Evolutionary conservation across 2,888 invertebrate species (phyloP), one percentile per base, ranked within the genome.

Genomic region (Synergus itoensis): DNA sequence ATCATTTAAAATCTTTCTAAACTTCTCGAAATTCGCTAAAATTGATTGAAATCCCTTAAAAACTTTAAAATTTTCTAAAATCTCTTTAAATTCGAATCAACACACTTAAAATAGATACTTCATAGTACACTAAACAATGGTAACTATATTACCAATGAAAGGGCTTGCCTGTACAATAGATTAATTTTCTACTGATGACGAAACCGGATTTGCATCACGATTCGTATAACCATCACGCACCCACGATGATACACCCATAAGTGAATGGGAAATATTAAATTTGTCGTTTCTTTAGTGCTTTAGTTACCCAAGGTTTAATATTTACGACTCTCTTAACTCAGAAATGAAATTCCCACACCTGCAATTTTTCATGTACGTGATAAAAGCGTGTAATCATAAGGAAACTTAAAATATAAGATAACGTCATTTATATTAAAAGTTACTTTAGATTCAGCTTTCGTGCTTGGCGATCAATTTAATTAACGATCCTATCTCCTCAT

Each of bases 131-230:
- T 36, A 12, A 45, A 45, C 45, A 48, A n/a, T n/a, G n/a, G 2
- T 53, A n/a, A 14, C 8, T 57, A n/a, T 57, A 9, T 53, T 73
- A 8, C 16, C 11, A 48, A 48, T 69, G 11, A 21, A 73, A 36
- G 45, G 48, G 18, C 28, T 73, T 48, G 45, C 9, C 28, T 36
- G 53, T 21, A 28, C 9, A 53, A 73, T 36, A 48, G 28, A 73
- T 73, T 48, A 21, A 53, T 73, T 73, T 53, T 53, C 48, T 53
- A 28, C 43, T 21, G 48, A 73, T 73, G n/a, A 53, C 53, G 48
- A 36, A 45, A 73, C 5, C 69, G 48, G 16, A 73, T 73, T 73
- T 73, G 53, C 69, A 73, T 73, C 69, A 73, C 11, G 28, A 53
- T 36, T 73, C 14, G 67, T 73, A 73, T 73, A 14, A 53, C 28